These are phyloP conservation scores for Mormyrops attenuatus DNA, from an alignment of 2,797 vertebrate species.

Conservation along the genomic window DNA sequence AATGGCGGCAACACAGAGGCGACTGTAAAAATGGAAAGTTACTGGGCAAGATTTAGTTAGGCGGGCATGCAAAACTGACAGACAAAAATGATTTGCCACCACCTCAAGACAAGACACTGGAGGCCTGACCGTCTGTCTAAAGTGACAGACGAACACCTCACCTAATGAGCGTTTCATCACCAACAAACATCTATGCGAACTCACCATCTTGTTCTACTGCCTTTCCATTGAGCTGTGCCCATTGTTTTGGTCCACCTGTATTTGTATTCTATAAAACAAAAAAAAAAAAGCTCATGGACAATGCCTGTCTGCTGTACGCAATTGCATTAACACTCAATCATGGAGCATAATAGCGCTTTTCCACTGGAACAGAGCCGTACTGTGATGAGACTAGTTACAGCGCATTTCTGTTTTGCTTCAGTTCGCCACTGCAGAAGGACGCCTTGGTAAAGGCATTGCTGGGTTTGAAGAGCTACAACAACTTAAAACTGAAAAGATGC, in stretches of 20 bases:
- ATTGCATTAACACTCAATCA: neutral
- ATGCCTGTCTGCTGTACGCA: neutral
- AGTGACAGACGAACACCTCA: neutral
- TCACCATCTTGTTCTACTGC: constrained; percentile 95
- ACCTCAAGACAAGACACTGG: neutral
- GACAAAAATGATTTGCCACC: neutral
- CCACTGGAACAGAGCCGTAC: neutral
- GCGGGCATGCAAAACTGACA: neutral
- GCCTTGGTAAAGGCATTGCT: neutral
- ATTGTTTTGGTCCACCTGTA: constrained; percentile 99
- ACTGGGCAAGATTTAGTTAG: neutral
- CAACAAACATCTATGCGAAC: constrained; percentile 28
- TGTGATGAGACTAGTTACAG: neutral
- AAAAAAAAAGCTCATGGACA: neutral
- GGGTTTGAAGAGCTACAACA: neutral
- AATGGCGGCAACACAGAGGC: neutral
- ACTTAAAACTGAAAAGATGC: neutral
- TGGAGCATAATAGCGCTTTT: neutral
- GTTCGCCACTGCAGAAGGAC: neutral
- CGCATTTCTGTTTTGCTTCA: neutral
- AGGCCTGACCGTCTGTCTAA: neutral
- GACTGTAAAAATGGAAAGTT: neutral
- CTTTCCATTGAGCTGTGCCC: constrained; percentile 99
- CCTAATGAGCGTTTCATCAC: neutral
- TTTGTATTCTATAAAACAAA: constrained; percentile 76